phyloP scores from a whole-genome alignment of 2,113 vertebrate species.

The Colius striatus region DNA sequence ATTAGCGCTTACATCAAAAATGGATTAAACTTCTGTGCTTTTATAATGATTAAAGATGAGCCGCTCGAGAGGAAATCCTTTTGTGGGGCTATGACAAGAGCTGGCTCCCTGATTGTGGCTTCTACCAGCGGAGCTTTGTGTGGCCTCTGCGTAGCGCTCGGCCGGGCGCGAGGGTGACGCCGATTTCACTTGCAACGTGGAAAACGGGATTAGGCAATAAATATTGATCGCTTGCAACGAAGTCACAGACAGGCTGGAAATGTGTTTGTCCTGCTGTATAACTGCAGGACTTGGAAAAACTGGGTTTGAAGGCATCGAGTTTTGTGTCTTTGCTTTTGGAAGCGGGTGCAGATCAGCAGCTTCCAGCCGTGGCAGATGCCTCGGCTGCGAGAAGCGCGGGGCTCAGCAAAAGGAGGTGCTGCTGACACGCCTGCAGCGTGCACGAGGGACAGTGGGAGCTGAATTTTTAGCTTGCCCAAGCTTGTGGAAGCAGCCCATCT shows the following conservation, averaged over 20 bases:
- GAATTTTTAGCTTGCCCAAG: background rate
- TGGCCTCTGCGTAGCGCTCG: background rate
- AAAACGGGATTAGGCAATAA: slow-evolving; percentile 44
- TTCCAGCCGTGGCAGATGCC: background rate
- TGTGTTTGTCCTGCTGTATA: background rate
- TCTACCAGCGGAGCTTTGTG: slow-evolving; percentile 38
- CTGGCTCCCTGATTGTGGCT: slow-evolving; percentile 65
- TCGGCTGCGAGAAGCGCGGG: fast-evolving
- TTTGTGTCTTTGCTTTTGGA: background rate
- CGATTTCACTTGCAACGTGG: background rate
- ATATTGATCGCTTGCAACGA: background rate
- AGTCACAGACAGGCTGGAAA: background rate
- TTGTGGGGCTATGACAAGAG: slow-evolving; percentile 74
- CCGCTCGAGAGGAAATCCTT: slow-evolving; percentile 81
- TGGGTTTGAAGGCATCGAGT: background rate
- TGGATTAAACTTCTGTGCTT: slow-evolving; percentile 87
- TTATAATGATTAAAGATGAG: slow-evolving; percentile 86
- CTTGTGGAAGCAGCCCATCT: background rate
- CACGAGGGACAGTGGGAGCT: fast-evolving
- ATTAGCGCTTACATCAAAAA: slow-evolving; percentile 88
- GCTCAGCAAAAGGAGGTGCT: background rate
- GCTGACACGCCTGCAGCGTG: fast-evolving
- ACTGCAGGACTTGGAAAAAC: background rate
- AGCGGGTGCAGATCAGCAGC: background rate
- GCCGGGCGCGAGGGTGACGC: background rate